A percentile compares a stretch with the other conserved stretches of the same genome.
phyloP scores from a whole-genome alignment of 2,797 vertebrate genomes.

The Gallinago solitaria region DNA sequence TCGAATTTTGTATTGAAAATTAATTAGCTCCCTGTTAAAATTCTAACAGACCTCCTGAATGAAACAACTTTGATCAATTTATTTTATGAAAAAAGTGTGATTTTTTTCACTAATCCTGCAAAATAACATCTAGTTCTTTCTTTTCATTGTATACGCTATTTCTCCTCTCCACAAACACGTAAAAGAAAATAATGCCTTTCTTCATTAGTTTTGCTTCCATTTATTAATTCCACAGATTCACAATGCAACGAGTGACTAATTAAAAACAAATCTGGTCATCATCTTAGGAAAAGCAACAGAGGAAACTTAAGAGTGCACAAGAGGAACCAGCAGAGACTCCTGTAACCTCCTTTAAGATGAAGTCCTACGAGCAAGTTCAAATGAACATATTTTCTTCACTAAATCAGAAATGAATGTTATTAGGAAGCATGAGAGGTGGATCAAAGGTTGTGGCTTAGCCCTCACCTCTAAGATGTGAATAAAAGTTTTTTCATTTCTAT shows the following conservation, averaged over 20 bases:
- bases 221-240: neutral
- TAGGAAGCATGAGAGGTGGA: neutral
- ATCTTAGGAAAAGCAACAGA: neutral
- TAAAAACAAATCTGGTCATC: neutral
- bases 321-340: neutral
- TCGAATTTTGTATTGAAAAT: neutral
- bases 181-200: neutral
- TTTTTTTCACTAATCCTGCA: neutral
- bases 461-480: neutral
- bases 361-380: neutral
- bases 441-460: neutral
- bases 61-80: neutral
- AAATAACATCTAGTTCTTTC: neutral
- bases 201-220: neutral
- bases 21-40: neutral
- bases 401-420: neutral
- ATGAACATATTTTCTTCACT: neutral
- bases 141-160: neutral
- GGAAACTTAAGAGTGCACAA: neutral
- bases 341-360: neutral
- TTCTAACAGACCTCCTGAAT: neutral
- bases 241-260: neutral
- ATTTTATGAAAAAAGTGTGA: neutral
- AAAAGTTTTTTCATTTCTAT: neutral
- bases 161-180: rapidly evolving